Conservation (phyloP, 2,888 invertebrate genomes). For the Dastarcus helophoroides region DNA sequence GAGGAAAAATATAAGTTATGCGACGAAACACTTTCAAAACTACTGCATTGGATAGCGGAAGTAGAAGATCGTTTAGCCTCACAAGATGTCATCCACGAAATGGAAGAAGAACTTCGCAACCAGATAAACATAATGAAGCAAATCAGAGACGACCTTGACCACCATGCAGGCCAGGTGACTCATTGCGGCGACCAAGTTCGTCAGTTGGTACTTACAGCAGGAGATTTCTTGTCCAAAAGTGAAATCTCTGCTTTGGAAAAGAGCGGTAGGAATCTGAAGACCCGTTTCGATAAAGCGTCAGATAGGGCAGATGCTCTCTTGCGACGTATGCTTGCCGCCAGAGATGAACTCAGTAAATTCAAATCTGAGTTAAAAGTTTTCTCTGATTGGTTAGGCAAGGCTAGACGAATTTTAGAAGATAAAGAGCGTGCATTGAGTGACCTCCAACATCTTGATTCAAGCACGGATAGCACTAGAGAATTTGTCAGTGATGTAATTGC, state of each 20-base stretch:
- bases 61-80: conserved; percentile 75
- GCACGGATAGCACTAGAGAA: conserved; percentile 71
- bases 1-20: conserved; percentile 89
- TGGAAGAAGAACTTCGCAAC: conserved; percentile 73
- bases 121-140: conserved; percentile 85
- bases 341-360: conserved; percentile 82
- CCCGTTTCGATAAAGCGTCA: conserved; percentile 68
- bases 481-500: conserved; percentile 90
- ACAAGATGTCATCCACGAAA: conserved; percentile 78
- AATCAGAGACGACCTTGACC: conserved; percentile 81
- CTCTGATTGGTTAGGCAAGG: conserved; percentile 73
- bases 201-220: conserved; percentile 78
- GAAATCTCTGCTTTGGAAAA: conserved; percentile 82
- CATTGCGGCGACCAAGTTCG: conserved; percentile 83
- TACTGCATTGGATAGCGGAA: conserved; percentile 77
- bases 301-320: conserved; percentile 72
- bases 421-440: conserved; percentile 74
- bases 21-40: conserved; percentile 73
- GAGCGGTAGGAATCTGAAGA: conserved; percentile 72
- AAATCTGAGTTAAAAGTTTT: conserved; percentile 71
- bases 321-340: conserved; percentile 61
- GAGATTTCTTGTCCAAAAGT: conserved; percentile 84
- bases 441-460: conserved; percentile 56
- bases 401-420: conserved; percentile 69
- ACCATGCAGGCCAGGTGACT: conserved; percentile 71